phyloP scores from a whole-genome alignment of 2,888 invertebrate species.

The Beris morrisii region DNA sequence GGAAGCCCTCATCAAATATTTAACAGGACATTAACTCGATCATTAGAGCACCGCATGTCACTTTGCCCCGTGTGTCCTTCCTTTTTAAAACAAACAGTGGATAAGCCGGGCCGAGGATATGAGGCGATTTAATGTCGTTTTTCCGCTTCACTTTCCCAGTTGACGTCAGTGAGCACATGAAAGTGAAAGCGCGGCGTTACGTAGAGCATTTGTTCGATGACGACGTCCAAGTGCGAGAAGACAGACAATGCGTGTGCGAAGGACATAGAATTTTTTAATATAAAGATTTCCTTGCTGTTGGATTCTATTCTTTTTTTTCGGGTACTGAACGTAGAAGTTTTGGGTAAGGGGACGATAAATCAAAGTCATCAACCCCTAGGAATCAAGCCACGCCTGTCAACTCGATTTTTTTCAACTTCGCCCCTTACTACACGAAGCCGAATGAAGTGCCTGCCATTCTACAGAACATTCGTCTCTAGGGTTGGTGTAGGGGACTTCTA shows the following conservation, averaged over 20 bases:
- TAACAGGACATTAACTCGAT: conserved; percentile 40
- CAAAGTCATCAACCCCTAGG: conserved; percentile 40
- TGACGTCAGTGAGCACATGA: background rate
- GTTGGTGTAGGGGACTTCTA: background rate
- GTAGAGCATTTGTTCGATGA: background rate
- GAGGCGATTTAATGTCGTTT: conserved; percentile 26
- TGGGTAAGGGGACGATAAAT: conserved; percentile 36
- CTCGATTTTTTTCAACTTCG: conserved; percentile 24
- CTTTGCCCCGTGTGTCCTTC: conserved; percentile 9
- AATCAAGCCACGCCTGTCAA: conserved; percentile 36
- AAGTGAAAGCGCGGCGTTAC: background rate
- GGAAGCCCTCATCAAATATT: conserved; percentile 38
- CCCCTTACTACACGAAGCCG: conserved; percentile 15
- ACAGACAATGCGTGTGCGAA: conserved; percentile 22
- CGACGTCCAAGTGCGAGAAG: conserved; percentile 13
- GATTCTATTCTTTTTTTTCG: background rate
- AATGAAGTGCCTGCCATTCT: conserved; percentile 28
- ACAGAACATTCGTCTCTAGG: background rate
- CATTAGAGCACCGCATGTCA: conserved; percentile 34
- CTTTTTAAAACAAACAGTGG: conserved; percentile 24
- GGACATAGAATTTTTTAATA: conserved; percentile 34
- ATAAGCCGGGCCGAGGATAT: conserved; percentile 7
- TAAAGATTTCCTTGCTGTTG: conserved; percentile 29
- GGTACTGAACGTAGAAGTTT: conserved; percentile 16
- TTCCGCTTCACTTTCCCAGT: conserved; percentile 24